Conservation (phyloP, 2,113 vertebrate genomes). For the Oryzias melastigma region DNA sequence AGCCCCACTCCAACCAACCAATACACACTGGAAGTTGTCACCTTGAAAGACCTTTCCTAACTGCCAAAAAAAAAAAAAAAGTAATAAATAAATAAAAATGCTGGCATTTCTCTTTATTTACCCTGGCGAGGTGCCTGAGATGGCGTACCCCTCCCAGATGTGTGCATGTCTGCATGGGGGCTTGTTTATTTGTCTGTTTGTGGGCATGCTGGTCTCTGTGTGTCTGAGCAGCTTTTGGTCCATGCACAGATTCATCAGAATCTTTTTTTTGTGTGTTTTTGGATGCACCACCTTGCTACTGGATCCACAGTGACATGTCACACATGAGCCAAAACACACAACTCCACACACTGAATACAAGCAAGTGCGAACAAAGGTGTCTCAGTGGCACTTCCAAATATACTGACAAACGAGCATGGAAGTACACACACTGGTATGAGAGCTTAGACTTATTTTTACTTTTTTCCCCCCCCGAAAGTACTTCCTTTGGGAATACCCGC, state of each 20-base stretch:
- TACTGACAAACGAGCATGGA: background rate
- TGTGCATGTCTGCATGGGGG: constrained; percentile 8
- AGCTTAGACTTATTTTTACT: constrained; percentile 13
- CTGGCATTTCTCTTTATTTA: constrained; percentile 57
- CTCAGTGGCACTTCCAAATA: background rate
- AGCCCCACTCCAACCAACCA: constrained; percentile 38
- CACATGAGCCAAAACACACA: background rate
- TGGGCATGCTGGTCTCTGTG: constrained; percentile 19
- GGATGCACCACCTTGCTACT: constrained; percentile 38
- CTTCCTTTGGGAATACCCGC: constrained; percentile 6
- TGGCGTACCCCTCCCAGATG: constrained; percentile 48
- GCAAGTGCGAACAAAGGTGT: background rate
- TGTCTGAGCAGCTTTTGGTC: constrained; percentile 13
- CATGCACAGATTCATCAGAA: too few species aligned
- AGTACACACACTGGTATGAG: constrained; percentile 1
- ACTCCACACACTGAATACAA: background rate
- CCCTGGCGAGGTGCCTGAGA: constrained; percentile 48
- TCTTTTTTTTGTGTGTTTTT: constrained; percentile 7
- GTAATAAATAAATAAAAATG: constrained; percentile 29
- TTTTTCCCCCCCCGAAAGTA: background rate
- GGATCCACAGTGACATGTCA: constrained; percentile 34
- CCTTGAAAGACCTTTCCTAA: constrained; percentile 44
- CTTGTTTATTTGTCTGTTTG: constrained; percentile 51
- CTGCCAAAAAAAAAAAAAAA: constrained; percentile 14
- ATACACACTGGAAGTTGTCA: constrained; percentile 54